Base-by-base conservation (phyloP, 2,888 invertebrate genomes). In the Tetragonisca angustula region DNA sequence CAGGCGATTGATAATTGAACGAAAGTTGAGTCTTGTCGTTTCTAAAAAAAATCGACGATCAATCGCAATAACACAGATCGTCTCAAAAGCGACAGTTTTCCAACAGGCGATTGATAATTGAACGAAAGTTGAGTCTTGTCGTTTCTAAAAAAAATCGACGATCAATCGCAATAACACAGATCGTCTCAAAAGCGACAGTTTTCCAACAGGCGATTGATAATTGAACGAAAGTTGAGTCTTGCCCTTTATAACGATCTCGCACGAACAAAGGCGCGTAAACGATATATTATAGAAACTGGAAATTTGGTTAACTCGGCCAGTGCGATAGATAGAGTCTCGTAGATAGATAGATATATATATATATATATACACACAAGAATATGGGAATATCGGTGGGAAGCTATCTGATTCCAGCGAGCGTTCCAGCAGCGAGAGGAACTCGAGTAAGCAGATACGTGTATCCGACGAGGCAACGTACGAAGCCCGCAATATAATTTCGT, bases 401-500 rank as follows among this genome's bases (percentile, higher is more conserved):
- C 68, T 84, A 79, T 83, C 83, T 61, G 83, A 79, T 76, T 54
- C 24, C 79, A 56, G 27, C 59, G 64, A 17, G 72, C 52, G 69
- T 76, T 67, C 27, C 69, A 49, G 32, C 24, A 17, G 54, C 43
- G 27, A n/a, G 24, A 21, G 62, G 36, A 49, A 50, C 76, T 54
- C 68, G 32, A 36, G 62, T 64, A 78, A 84, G 78, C 75, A 59
- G 75, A 82, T 76, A 78, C 78, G 74, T 27, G 62, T 21, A 24
- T n/a, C n/a, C 27, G n/a, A 65, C 73, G 36, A 24, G 24, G 17
- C 43, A 21, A 52, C 61, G 24, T 50, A 32, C 36, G 72, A 72
- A 72, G 75, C 61, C 59, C n/a, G 81, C 73, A 27, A 73, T 78
- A 78, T 78, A 78, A 81, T 81, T 81, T 81, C 78, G 81, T 70